These are phyloP conservation scores for Hylomyscus alleni DNA, from an alignment of 2,797 vertebrate species.

Conservation along the genomic window DNA sequence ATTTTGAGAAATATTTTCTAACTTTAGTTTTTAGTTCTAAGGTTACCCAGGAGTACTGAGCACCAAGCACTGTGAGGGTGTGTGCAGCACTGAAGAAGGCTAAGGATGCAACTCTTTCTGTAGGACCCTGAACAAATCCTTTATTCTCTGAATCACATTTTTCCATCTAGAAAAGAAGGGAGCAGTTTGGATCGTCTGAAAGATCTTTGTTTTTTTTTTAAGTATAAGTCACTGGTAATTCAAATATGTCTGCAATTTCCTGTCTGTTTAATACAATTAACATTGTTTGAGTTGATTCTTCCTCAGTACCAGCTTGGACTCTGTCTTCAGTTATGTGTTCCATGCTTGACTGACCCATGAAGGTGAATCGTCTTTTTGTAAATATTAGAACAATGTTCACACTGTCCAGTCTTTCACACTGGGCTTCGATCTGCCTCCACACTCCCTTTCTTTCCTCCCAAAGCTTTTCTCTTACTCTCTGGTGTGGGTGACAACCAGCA, in stretches of 20 bases:
- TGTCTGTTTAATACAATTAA: not conserved
- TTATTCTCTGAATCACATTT: not conserved
- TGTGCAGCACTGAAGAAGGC: not conserved
- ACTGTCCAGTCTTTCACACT: not conserved
- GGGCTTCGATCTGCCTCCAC: not conserved
- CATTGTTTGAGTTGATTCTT: not conserved
- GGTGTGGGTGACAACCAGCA: not conserved
- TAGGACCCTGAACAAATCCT: not conserved
- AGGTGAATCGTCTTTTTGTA: not conserved
- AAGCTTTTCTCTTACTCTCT: not conserved
- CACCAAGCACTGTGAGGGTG: not conserved
- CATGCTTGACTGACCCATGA: not conserved
- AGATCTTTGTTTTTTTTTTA: not conserved
- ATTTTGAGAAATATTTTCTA: not conserved
- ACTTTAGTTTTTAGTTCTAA: slow-evolving; percentile 20
- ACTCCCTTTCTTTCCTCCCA: not conserved
- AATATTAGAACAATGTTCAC: not conserved
- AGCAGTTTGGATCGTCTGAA: not conserved
- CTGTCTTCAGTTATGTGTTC: not conserved
- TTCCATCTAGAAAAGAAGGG: not conserved
- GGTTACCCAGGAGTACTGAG: not conserved
- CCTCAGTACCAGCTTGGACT: not conserved
- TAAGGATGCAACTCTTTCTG: not conserved
- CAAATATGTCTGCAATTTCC: not conserved
- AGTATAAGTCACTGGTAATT: not conserved